Conservation (phyloP, 1,140 invertebrate species). For the Leptonema lineaticorne region DNA sequence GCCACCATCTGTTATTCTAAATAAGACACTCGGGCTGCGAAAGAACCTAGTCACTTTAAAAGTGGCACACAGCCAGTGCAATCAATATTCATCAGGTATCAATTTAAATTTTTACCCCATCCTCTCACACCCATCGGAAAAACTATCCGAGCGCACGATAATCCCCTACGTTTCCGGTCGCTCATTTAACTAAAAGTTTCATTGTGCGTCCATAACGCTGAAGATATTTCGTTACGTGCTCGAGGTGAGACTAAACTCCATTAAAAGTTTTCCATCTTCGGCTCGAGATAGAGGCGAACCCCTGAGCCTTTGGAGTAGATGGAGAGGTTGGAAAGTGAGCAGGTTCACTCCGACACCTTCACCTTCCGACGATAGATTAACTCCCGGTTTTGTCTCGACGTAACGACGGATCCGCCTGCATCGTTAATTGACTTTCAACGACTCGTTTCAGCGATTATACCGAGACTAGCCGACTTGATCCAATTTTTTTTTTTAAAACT, state of each 20-base stretch:
- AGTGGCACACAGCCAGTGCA: not conserved
- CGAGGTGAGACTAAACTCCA: conserved; percentile 7
- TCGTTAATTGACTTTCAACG: conserved; percentile 24
- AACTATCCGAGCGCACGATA: not conserved
- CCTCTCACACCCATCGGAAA: not conserved
- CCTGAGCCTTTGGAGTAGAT: too few relatives aligned
- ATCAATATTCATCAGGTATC: conserved; percentile 9
- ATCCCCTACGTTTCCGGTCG: conserved; percentile 5
- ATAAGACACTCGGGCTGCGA: conserved; percentile 22
- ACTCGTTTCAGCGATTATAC: not conserved
- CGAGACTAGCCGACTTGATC: not conserved
- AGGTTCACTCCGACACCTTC: not conserved
- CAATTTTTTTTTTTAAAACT: too few relatives aligned
- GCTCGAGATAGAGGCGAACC: not conserved
- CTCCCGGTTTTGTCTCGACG: conserved; percentile 18
- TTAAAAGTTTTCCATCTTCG: conserved; percentile 29
- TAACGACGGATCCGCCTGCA: not conserved
- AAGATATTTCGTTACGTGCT: conserved; percentile 7
- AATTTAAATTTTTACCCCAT: not conserved
- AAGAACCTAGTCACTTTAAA: too few relatives aligned
- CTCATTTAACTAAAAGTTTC: conserved; percentile 16
- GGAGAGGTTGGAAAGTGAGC: conserved; percentile 1
- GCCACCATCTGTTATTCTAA: conserved; percentile 27
- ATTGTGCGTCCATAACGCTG: conserved; percentile 10
- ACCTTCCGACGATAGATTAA: conserved; percentile 4